phyloP scores from a whole-genome alignment of 2,797 vertebrate species.

The Aythya fuligula region DNA sequence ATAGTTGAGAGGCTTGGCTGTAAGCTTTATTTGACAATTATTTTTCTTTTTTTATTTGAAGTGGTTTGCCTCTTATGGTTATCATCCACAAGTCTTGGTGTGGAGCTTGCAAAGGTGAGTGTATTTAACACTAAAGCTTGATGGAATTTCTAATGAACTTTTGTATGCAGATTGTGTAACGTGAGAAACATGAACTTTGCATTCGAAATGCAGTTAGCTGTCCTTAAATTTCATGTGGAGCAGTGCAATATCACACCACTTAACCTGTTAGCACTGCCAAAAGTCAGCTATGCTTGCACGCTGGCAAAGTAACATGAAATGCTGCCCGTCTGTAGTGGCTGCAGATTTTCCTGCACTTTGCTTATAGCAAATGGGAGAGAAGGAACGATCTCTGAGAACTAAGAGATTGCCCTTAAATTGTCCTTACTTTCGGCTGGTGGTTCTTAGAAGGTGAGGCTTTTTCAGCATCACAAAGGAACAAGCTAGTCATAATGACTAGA shows the following conservation, averaged over 20 bases:
- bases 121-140: background rate
- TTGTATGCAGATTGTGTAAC: background rate
- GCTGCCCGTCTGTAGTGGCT: background rate
- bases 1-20: background rate
- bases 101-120: conserved; percentile 97
- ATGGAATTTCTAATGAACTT: background rate
- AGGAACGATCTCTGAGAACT: background rate
- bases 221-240: background rate
- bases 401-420: background rate
- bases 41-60: conserved; percentile 73
- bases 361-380: background rate
- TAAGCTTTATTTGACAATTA: background rate
- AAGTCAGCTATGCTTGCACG: background rate
- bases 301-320: background rate
- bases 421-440: background rate
- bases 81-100: conserved; percentile 99
- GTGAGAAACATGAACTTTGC: background rate
- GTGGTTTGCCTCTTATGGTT: conserved; percentile 95
- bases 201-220: background rate
- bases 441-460: background rate
- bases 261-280: background rate
- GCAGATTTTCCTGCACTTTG: background rate
- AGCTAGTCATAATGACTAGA: background rate
- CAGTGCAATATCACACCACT: accelerated
- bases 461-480: background rate